A percentile compares a stretch with the other conserved stretches of the same genome.
These are phyloP conservation scores for Nomada hirtipes DNA, from an alignment of 2,888 invertebrate species.

Conservation along the genomic window DNA sequence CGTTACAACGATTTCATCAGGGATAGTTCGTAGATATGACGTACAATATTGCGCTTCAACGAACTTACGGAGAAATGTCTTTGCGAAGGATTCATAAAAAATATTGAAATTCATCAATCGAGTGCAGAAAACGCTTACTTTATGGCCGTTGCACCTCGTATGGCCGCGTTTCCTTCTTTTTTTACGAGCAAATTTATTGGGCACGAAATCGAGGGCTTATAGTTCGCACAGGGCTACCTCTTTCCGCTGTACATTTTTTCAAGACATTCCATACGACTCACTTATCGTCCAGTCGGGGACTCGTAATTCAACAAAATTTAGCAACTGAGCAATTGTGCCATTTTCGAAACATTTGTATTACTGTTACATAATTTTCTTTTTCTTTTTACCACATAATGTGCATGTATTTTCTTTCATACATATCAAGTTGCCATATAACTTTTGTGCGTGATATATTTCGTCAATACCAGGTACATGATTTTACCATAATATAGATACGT, in stretches of 20 bases:
- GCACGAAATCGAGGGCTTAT: constrained; percentile 56
- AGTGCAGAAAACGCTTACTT: constrained; percentile 47
- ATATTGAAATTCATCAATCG: constrained; percentile 71
- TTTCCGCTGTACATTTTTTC: constrained; percentile 8
- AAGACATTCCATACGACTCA: constrained; percentile 37
- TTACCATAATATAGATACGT: too few relatives aligned
- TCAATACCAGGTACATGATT: too few relatives aligned
- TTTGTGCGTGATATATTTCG: too few relatives aligned
- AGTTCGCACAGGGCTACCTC: constrained; percentile 23
- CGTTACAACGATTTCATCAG: constrained; percentile 28
- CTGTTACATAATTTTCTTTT: too few relatives aligned
- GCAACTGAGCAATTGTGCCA: not conserved
- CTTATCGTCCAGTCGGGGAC: constrained; percentile 44
- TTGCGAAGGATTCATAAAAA: constrained; percentile 59
- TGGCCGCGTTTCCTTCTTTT: constrained; percentile 32
- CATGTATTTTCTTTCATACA: too few relatives aligned
- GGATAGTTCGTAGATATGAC: constrained; percentile 28
- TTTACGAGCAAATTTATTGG: constrained; percentile 67
- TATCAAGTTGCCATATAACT: too few relatives aligned
- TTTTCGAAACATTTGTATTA: too few relatives aligned
- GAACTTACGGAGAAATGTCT: constrained; percentile 50
- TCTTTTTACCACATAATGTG: too few relatives aligned
- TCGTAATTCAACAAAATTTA: constrained; percentile 9
- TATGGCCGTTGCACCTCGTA: constrained; percentile 38
- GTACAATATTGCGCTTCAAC: constrained; percentile 40